phyloP scores from a whole-genome alignment of 2,888 invertebrate species.

The Tenthredo mesomela region DNA sequence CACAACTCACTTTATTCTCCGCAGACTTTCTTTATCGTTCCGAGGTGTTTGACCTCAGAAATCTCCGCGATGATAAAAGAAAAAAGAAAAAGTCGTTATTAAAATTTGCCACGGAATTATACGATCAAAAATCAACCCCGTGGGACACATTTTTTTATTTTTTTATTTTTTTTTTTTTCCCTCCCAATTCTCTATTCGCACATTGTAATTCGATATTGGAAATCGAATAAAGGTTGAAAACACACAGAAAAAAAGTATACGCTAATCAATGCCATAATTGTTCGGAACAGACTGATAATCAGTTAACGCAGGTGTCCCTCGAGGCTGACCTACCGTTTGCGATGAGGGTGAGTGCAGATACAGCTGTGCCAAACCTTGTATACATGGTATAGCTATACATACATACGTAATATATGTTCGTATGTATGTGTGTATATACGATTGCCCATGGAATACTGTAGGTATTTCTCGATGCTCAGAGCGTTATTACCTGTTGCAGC shows the following conservation, averaged over 20 bases:
- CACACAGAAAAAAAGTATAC: background rate
- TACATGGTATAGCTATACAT: background rate
- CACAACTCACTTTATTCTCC: background rate
- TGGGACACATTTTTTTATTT: background rate
- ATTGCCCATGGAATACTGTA: background rate
- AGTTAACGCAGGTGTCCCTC: constrained; percentile 28
- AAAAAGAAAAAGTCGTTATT: background rate
- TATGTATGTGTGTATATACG: background rate
- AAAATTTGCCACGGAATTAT: background rate
- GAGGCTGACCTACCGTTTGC: constrained; percentile 20
- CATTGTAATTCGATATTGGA: background rate
- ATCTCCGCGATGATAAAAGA: background rate
- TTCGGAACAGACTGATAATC: background rate
- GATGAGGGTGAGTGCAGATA: background rate
- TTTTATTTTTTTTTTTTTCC: background rate
- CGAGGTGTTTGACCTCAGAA: background rate
- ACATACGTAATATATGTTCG: background rate
- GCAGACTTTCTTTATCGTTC: background rate
- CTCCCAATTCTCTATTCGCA: background rate
- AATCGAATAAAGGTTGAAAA: background rate
- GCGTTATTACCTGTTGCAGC: constrained; percentile 50
- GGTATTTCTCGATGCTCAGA: constrained; percentile 8
- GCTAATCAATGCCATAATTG: background rate
- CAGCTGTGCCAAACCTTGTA: background rate
- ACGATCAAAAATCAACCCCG: background rate